Conservation (phyloP, 2,888 invertebrate genomes). For the Calliopum simillimum region DNA sequence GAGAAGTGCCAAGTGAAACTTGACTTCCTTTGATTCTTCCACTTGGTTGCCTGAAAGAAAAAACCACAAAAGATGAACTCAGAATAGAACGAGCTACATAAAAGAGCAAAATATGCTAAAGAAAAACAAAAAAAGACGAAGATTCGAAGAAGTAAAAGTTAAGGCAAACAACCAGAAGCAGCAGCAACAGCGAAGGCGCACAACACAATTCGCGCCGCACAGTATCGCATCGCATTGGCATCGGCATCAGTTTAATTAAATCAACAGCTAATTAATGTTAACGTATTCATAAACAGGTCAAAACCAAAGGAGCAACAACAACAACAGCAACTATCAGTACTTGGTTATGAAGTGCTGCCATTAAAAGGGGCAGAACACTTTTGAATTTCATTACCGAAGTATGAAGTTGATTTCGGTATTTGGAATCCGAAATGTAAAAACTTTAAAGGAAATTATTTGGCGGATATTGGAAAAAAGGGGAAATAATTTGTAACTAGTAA, state of each 20-base stretch:
- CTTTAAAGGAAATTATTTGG: not conserved
- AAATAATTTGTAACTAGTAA: no score
- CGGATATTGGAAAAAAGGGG: no score
- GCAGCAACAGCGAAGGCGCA: not conserved
- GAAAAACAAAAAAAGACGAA: conserved; percentile 9
- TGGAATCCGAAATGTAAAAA: not conserved
- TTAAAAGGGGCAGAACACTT: not conserved
- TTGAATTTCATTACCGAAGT: not conserved
- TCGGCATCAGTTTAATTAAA: conserved; percentile 58
- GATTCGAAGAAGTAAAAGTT: conserved; percentile 1
- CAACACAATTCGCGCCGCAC: conserved; percentile 9
- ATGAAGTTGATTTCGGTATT: not conserved
- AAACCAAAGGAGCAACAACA: conserved; percentile 30
- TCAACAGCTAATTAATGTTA: conserved; percentile 65
- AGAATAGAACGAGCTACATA: conserved; percentile 9
- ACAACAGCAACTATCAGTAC: no score
- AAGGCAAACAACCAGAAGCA: not conserved
- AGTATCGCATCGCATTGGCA: conserved; percentile 38
- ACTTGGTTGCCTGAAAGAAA: conserved; percentile 32
- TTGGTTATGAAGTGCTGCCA: conserved; percentile 1
- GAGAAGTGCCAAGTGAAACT: conserved; percentile 54
- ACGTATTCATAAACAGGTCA: conserved; percentile 60
- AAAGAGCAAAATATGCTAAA: conserved; percentile 9
- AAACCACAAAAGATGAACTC: conserved; percentile 26
- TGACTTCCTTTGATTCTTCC: conserved; percentile 39